These are phyloP conservation scores for Ariolimax columbianus DNA, from an alignment of 2,888 invertebrate genomes.

Conservation along the genomic window DNA sequence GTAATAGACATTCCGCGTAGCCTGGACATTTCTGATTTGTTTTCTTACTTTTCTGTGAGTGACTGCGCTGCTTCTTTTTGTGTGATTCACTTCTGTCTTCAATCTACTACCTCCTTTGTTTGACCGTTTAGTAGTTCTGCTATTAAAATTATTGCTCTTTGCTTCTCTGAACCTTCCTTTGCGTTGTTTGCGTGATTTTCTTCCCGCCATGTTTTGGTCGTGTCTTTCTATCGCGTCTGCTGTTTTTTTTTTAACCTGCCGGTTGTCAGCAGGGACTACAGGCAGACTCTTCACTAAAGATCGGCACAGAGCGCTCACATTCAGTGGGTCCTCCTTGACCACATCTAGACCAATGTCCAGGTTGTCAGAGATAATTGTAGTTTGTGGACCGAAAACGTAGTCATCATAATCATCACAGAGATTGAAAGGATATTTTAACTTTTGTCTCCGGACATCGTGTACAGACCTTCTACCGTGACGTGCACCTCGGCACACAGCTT, in stretches of 20 bases:
- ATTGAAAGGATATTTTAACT: neutral
- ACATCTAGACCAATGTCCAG: constrained; percentile 28
- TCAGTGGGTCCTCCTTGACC: constrained; percentile 38
- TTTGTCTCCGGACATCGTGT: neutral
- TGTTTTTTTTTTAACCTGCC: neutral
- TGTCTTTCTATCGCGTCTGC: neutral
- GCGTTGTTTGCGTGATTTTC: neutral
- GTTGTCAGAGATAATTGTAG: neutral
- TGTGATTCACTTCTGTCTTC: neutral
- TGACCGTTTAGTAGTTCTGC: neutral
- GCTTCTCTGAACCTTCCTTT: neutral
- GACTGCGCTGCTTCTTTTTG: neutral
- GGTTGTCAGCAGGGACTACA: constrained; percentile 23
- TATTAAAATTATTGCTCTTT: neutral
- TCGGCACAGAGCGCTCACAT: constrained; percentile 27
- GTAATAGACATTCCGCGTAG: neutral
- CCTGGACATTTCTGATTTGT: neutral
- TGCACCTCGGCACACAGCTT: neutral
- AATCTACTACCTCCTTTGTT: neutral
- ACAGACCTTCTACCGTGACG: neutral
- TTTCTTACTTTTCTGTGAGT: neutral
- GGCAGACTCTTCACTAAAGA: constrained; percentile 25
- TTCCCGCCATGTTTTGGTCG: neutral
- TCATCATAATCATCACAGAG: neutral
- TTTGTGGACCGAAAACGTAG: constrained; percentile 5